Base-by-base conservation (phyloP, 2,113 vertebrate genomes). In the Indicator maculatus region DNA sequence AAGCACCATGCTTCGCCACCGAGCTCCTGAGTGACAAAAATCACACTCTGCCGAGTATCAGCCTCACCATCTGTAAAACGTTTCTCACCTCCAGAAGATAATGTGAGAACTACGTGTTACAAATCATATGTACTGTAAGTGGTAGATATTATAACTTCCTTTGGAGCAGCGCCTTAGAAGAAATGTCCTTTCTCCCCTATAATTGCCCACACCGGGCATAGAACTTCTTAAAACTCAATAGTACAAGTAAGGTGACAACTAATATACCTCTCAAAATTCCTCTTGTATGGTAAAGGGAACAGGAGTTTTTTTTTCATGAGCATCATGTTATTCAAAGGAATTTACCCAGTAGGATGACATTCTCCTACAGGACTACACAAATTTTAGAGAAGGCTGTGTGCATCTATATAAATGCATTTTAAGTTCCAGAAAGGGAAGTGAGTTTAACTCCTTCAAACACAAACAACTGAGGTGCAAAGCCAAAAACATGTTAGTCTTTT, bases 61-160 rank as follows among this genome's bases (percentile, higher is more conserved):
- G 91, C 93, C 93, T 89, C 23, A 1, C 90, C 94, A 96, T 95
- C 95, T 95, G 91, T 52, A 96, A 92, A 84, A 90, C 64, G 85
- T 79, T 96, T 93, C 86, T 91, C 80, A 75, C 71, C 47, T 94
- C 73, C n/a, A 73, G 50, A 91, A 91, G 93, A 78, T 12, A 86
- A 75, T 69, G 85, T 83, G 86, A 93, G 89, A 94, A 79, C 38
- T 94, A 58, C 19, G 71, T 53, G 73, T 92, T 93, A 95, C 81
- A 93, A 95, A 88, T 70, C 50, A 61, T 50, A 17, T 13, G 21
- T 53, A 78, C 88, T 70, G 44, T 20, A 87, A 81, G 60, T 67
- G 83, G 71, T 9, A 81, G 79, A 52, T 91, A 90, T 53, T 69
- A 77, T 30, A 76, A 53, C 87, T 86, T 89, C 69, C 39, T 94